Evolutionary conservation across 2,797 vertebrate species (phyloP).

Genomic region (Coracias cyanogaster): DNA sequence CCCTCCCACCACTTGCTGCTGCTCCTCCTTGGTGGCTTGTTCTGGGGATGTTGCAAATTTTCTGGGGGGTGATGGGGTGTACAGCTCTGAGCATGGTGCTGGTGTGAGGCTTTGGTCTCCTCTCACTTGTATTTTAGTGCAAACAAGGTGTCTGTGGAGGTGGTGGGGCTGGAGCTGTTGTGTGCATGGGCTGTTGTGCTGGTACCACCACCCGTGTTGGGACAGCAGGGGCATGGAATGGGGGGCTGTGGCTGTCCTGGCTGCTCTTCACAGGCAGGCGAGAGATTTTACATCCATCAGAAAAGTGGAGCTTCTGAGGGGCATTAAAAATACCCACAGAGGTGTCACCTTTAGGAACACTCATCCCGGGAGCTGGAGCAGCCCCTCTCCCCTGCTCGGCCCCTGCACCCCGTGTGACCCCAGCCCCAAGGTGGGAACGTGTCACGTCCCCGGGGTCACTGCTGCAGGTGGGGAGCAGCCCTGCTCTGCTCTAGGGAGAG

Average conservation of each 20-base stretch:
- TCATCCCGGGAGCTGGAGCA: not conserved
- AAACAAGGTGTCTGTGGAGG: not conserved
- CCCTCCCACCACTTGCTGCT: not conserved
- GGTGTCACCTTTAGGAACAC: not conserved
- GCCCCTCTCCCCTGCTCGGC: not conserved
- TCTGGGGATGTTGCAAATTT: accelerated
- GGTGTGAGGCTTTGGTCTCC: accelerated
- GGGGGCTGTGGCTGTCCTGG: not conserved
- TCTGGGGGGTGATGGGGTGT: not conserved
- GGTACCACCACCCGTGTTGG: accelerated
- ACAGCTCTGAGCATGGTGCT: accelerated
- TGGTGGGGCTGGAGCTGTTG: not conserved
- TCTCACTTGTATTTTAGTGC: not conserved
- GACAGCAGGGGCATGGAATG: accelerated
- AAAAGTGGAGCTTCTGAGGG: not conserved
- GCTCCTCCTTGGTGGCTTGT: not conserved
- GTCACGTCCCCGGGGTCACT: not conserved
- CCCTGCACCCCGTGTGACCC: accelerated
- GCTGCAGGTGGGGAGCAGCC: not conserved
- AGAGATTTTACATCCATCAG: not conserved
- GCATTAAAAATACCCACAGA: not conserved
- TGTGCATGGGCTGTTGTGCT: not conserved
- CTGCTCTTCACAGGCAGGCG: not conserved
- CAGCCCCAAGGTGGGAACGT: not conserved
- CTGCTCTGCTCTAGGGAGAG: accelerated